Evolutionary conservation across 2,113 vertebrate genomes (phyloP).

Genomic region (Noturus placidus): DNA sequence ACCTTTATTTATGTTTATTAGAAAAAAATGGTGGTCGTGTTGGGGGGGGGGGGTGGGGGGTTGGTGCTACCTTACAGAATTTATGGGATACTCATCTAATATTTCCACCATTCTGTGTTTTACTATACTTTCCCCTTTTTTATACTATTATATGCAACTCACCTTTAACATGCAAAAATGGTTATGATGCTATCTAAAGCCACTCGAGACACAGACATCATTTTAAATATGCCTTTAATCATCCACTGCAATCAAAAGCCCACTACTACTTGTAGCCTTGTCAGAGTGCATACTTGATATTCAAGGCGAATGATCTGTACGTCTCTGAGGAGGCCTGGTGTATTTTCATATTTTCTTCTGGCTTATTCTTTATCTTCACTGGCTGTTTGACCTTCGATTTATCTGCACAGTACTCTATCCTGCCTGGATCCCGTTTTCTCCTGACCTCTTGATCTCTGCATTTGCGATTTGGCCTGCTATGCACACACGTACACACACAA

Average conservation of each 20-base stretch:
- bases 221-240: constrained; percentile 13
- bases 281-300: constrained; percentile 11
- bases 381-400: constrained; percentile 9
- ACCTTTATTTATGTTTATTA: background rate
- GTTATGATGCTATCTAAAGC: background rate
- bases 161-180: background rate
- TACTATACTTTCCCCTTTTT: background rate
- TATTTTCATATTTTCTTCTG: background rate
- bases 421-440: background rate
- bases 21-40: background rate
- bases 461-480: too few species aligned
- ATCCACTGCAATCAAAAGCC: background rate
- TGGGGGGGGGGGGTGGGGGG: too few species aligned
- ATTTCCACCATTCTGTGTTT: background rate
- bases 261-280: background rate
- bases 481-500: too few species aligned
- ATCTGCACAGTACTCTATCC: background rate
- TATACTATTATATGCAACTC: background rate
- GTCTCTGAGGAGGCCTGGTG: background rate
- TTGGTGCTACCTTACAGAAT: background rate
- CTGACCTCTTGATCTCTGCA: constrained; percentile 13
- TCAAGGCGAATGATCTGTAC: constrained; percentile 2
- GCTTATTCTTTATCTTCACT: background rate
- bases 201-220: background rate
- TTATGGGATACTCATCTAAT: too few species aligned